Conservation (phyloP, 2,888 invertebrate species). For the Hirtodrosophila trivittata region DNA sequence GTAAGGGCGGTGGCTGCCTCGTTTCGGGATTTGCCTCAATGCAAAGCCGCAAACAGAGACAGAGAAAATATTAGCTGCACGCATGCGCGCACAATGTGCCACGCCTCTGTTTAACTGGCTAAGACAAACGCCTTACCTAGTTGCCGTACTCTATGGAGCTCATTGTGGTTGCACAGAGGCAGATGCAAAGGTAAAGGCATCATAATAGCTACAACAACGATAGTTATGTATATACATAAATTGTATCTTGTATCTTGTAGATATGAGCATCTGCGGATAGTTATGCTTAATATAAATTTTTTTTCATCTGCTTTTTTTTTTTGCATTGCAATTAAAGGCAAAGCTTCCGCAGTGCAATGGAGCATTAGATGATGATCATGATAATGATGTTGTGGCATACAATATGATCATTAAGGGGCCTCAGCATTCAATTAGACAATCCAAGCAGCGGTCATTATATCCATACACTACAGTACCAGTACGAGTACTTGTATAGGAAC, state of each 20-base stretch:
- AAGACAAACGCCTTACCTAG: constrained; percentile 15
- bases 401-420: constrained; percentile 26
- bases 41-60: constrained; percentile 34
- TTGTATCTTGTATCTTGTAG: constrained; percentile 40
- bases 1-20: constrained; percentile 50
- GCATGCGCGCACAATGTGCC: constrained; percentile 69
- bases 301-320: constrained; percentile 18
- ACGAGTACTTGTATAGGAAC: not conserved
- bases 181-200: constrained; percentile 33
- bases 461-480: not conserved
- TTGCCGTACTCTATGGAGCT: constrained; percentile 39
- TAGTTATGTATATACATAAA: no score
- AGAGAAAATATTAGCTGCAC: constrained; percentile 42
- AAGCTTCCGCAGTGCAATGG: constrained; percentile 62
- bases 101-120: constrained; percentile 37
- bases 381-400: constrained; percentile 3
- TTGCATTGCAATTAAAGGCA: constrained; percentile 69
- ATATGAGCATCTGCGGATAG: constrained; percentile 43
- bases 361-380: constrained; percentile 25
- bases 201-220: constrained; percentile 25
- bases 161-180: constrained; percentile 41
- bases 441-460: constrained; percentile 22
- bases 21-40: constrained; percentile 45
- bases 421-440: not conserved
- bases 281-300: constrained; percentile 34